Evolutionary conservation across 1,140 invertebrate species (phyloP).

Genomic region (Bombus picipes): DNA sequence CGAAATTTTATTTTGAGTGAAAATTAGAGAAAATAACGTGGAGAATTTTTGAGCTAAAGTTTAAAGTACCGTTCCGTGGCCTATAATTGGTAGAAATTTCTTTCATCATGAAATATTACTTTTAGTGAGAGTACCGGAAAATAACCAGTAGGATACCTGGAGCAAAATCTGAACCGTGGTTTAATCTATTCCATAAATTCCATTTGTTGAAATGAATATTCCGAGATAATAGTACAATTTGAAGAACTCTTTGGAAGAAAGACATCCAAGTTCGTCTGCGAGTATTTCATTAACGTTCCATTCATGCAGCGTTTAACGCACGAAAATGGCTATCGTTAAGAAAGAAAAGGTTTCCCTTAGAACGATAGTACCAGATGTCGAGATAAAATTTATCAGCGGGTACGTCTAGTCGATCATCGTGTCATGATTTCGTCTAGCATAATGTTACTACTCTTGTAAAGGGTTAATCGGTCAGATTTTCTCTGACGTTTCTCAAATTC

Average conservation of each 20-base stretch:
- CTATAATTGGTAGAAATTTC: too few relatives aligned
- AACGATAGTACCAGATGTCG: not conserved
- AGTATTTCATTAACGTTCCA: not conserved
- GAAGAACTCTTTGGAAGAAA: not conserved
- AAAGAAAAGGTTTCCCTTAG: not conserved
- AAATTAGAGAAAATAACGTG: not conserved
- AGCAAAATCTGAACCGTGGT: not conserved
- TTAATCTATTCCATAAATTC: too few relatives aligned
- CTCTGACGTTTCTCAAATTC: slow-evolving; percentile 31
- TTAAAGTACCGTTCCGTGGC: not conserved
- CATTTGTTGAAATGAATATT: not conserved
- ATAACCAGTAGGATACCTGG: not conserved
- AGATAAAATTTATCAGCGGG: not conserved
- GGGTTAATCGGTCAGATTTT: slow-evolving; percentile 19
- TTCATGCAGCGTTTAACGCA: too few relatives aligned
- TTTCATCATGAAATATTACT: not conserved
- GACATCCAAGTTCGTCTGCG: not conserved
- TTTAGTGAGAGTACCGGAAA: not conserved
- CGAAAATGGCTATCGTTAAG: not conserved
- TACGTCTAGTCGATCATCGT: not conserved
- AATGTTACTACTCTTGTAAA: not conserved
- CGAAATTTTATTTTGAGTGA: not conserved
- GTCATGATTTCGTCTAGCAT: not conserved
- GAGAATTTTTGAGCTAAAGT: not conserved
- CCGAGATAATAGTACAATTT: not conserved